Evolutionary conservation across 1,140 invertebrate genomes (phyloP), one percentile per base, ranked within the genome.

Genomic region (Leguminivora glycinivorella): DNA sequence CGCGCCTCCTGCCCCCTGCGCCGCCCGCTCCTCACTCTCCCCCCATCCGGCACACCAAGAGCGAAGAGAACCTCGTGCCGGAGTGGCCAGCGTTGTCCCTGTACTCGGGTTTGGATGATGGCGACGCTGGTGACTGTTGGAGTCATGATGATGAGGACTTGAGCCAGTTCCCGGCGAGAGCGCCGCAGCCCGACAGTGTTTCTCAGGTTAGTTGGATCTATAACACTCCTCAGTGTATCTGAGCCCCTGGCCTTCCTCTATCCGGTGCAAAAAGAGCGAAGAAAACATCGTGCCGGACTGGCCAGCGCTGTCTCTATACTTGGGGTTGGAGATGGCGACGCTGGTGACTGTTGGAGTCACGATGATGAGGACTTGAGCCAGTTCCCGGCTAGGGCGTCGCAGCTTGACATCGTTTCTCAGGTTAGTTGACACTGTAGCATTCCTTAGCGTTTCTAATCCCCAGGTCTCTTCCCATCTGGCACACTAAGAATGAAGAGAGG

Each of bases 61-160:
- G 97, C 56, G 98, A 99, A 88, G 98, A 99, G 90, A 98, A 98
- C 88, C 91, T 98, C 2, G 93, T 94, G 5, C 87, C 85, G 1
- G 90, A 91, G 71, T 92, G 90, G 90, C 89, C 88, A 0, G 77
- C 81, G 4, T 71, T 90, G 14, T 89, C 89, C 0, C 73, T 91
- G 9, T 92, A 92, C 78, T 87, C 87, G 2, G 81, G 85, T 0
- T 71, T 88, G 34, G 89, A 91, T 24, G 89, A 91, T 47, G 81
- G 71, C 0, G 91, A 92, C 67, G 85, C 87, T 0, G 87, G 88
- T 5, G 91, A 91, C 70, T 91, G 90, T 58, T 99, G 98, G 98
- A 98, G 97, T 75, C 97, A 98, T 85, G 98, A 99, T 83, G 98
- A 99, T 83, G 98, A 99, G 88, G 98, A 99, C 81, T 96, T 99